Evolutionary conservation across 2,113 vertebrate genomes (phyloP), one percentile per base, ranked within the genome.

Genomic region (Syrrhaptes paradoxus): DNA sequence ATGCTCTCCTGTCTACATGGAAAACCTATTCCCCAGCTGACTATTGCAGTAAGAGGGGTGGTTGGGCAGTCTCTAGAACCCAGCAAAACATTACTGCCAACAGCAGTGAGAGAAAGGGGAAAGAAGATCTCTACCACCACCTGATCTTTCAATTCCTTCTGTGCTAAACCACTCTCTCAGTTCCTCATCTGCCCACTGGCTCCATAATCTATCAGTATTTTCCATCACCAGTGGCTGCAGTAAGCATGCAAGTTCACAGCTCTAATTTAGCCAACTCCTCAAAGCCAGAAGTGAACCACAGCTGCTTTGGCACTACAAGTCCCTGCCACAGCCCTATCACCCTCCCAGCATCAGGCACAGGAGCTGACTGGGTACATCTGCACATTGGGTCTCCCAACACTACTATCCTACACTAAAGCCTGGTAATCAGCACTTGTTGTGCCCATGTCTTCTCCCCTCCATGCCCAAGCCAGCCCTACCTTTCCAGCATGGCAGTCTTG

Each of bases 401-500:
- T 31, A 14, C 7, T 36, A 52, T 18, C 55, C 46, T 78, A 14
- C 32, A 13, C 25, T 63, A 46, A 49, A 62, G 29, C 29, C 49
- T n/a, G 24, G 11, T 75, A 17, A 51, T 38, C 28, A 52, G 34
- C n/a, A 59, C 7, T 18, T 48, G 2, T 6, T 25, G 8, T 15
- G 31, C 25, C 34, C 9, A 10, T 3, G 1, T 13, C 46, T 51
- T 29, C 29, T 54, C 19, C 34, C 68, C 5, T 32, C 31, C 4
- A 9, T 11, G 28, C 13, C 58, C 46, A 71, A 70, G 26, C 34
- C 66, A 80, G 28, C 28, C 96, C 89, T 98, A 99, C 99, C 98
- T 99, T 97, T 99, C 99, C 89, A 99, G 97, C 97, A 98, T 98
- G 75, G 99, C 99, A 3, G 98, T 99, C 97, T 98, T 99, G 96